These are phyloP conservation scores for Melanostigma gelatinosum DNA, from an alignment of 2,113 vertebrate species.

Conservation along the genomic window DNA sequence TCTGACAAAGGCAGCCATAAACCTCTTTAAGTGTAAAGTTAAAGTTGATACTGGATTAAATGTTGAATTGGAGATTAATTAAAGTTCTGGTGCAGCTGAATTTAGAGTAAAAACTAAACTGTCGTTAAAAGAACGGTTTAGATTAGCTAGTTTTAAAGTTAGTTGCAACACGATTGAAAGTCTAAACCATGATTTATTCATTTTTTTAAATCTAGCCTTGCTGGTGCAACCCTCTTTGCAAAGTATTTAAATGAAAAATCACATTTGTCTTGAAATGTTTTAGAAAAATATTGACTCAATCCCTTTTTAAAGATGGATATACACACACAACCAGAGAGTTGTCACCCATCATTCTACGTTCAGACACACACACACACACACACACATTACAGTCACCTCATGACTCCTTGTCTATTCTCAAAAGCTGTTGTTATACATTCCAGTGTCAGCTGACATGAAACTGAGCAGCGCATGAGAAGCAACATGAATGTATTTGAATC, in stretches of 20 bases:
- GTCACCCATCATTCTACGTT: conserved; percentile 32
- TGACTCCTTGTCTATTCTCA: conserved; percentile 48
- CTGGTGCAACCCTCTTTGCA: neutral
- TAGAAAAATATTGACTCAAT: neutral
- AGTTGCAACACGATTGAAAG: neutral
- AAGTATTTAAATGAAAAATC: neutral
- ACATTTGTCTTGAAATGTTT: neutral
- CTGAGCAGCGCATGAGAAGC: conserved; percentile 18
- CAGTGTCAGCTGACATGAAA: conserved; percentile 54
- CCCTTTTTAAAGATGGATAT: neutral
- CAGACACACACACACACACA: neutral
- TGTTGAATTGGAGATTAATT: neutral
- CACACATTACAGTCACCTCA: neutral
- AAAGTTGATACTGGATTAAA: neutral
- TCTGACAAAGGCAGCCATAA: neutral
- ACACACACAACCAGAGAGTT: conserved; percentile 13
- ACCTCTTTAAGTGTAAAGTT: neutral
- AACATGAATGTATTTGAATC: neutral
- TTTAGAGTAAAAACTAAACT: neutral
- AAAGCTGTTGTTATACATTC: conserved; percentile 63
- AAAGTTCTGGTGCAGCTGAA: neutral
- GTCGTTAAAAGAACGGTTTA: neutral
- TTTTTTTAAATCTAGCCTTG: neutral
- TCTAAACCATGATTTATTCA: neutral
- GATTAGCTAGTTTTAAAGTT: neutral